Conservation (phyloP, 2,797 vertebrate genomes). For the Nasua narica region DNA sequence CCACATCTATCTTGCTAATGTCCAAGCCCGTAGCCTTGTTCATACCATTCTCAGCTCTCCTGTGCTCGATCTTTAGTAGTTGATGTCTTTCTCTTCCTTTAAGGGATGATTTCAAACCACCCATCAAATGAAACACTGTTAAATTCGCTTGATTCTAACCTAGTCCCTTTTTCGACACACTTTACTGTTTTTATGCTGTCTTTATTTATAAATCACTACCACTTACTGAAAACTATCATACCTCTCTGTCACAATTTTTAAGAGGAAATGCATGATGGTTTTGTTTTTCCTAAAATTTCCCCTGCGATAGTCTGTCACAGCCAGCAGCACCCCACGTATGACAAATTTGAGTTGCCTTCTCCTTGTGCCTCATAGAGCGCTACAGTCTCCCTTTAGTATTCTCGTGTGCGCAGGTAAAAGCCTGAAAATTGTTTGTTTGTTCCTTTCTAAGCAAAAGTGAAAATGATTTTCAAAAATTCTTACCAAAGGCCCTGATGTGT, state of each 20-base stretch:
- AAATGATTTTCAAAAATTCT: slow-evolving; percentile 14
- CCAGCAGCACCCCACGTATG: neutral
- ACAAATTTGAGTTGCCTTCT: neutral
- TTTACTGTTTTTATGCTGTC: slow-evolving; percentile 22
- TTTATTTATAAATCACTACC: slow-evolving; percentile 5
- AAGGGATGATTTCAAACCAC: neutral
- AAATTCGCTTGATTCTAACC: neutral
- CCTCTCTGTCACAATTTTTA: slow-evolving; percentile 27
- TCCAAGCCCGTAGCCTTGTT: neutral
- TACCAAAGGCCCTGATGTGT: neutral
- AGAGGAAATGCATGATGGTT: neutral
- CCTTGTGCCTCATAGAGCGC: neutral
- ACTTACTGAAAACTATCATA: neutral
- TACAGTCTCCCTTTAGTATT: neutral
- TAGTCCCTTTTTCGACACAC: neutral
- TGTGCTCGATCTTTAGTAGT: neutral
- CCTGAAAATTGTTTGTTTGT: neutral
- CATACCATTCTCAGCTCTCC: neutral
- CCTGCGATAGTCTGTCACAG: neutral
- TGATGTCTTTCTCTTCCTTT: neutral
- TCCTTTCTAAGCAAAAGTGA: neutral
- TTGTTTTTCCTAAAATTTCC: neutral
- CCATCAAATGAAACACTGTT: neutral
- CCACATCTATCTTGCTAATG: neutral
- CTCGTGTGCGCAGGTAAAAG: neutral